Evolutionary conservation across 2,113 vertebrate genomes (phyloP).

Genomic region (Hippocampus mohnikei): DNA sequence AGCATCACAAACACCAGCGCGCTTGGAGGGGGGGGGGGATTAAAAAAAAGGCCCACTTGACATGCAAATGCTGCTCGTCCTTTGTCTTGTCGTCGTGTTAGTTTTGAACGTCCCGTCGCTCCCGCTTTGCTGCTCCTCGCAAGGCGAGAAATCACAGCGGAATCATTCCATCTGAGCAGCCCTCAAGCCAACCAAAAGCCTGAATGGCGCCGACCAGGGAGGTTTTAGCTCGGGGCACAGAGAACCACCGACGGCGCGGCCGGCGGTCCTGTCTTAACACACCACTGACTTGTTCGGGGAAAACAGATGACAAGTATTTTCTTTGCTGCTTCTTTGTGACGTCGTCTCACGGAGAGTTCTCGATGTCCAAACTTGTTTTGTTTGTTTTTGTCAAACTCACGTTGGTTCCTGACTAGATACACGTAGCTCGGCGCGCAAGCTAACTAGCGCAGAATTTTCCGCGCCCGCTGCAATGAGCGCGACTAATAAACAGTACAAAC

Average conservation of each 20-base stretch:
- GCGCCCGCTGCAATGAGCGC: not conserved
- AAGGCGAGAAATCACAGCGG: not conserved
- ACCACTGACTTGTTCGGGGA: slow-evolving; percentile 72
- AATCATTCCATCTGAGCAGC: slow-evolving; percentile 4
- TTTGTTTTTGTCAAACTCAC: slow-evolving; percentile 35
- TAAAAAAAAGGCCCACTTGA: not conserved
- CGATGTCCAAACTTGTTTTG: slow-evolving; percentile 63
- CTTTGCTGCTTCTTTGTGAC: slow-evolving; percentile 76
- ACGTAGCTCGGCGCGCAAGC: not conserved
- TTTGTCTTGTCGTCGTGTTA: not conserved
- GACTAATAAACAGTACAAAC: slow-evolving; percentile 2
- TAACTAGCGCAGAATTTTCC: not conserved
- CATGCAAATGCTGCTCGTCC: not conserved
- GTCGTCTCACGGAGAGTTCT: slow-evolving; percentile 71
- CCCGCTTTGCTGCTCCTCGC: not conserved
- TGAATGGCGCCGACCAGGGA: slow-evolving; percentile 41
- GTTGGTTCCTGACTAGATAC: slow-evolving; percentile 18
- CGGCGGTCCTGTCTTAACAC: slow-evolving; percentile 62
- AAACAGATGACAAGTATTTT: slow-evolving; percentile 28
- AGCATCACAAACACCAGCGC: not conserved
- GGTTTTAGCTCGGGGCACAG: slow-evolving; percentile 26
- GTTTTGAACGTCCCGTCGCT: not conserved
- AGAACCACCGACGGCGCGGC: slow-evolving; percentile 29
- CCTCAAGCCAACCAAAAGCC: not conserved
- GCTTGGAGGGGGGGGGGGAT: too few species aligned